Evolutionary conservation across 2,888 invertebrate genomes (phyloP).

Genomic region (Escarpia spicata): DNA sequence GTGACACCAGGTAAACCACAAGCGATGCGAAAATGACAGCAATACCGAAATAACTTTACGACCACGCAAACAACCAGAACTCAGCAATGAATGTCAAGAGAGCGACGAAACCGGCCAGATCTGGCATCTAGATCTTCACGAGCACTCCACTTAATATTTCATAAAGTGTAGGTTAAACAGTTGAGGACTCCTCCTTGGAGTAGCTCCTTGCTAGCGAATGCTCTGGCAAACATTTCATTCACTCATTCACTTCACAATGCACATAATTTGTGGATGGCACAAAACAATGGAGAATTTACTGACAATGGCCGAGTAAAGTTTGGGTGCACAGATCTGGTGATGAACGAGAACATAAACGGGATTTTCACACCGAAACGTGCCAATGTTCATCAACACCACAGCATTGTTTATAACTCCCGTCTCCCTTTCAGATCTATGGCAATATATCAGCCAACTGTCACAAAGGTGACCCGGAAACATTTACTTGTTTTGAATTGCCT

Average conservation of each 20-base stretch:
- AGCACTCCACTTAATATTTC: conserved; percentile 23
- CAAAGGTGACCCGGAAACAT: background rate
- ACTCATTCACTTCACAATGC: conserved; percentile 17
- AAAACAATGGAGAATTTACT: background rate
- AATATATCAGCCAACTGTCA: background rate
- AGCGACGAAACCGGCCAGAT: background rate
- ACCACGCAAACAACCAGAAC: background rate
- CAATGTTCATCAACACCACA: conserved; percentile 20
- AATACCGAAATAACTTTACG: conserved; percentile 8
- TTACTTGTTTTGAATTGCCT: conserved; percentile 22
- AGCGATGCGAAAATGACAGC: conserved; percentile 19
- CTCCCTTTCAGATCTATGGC: conserved; percentile 20
- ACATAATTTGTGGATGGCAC: conserved; percentile 23
- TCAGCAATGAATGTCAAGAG: conserved; percentile 22
- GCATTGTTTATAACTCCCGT: background rate
- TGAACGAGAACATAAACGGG: conserved; percentile 17
- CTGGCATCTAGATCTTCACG: background rate
- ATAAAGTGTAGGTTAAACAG: conserved; percentile 18
- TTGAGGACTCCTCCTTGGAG: background rate
- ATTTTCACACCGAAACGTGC: conserved; percentile 17
- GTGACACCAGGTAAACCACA: conserved; percentile 20
- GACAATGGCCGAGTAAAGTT: conserved; percentile 21
- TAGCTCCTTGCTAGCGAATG: background rate
- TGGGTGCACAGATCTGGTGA: background rate
- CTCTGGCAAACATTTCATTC: conserved; percentile 22